phyloP scores from a whole-genome alignment of 2,888 invertebrate species.

The Andrena bicolor region DNA sequence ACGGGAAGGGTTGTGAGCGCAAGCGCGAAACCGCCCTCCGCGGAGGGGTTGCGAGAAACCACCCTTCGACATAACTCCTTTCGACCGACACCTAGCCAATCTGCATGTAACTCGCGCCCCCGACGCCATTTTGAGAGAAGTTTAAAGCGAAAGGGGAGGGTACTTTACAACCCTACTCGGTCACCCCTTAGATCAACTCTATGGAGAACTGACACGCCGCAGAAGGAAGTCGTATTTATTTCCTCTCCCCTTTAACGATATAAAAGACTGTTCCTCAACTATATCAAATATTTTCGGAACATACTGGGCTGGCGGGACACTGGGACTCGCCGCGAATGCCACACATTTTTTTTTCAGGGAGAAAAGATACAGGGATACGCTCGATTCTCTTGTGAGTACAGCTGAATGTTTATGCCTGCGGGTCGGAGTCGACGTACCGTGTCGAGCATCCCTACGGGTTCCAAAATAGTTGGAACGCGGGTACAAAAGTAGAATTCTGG shows the following conservation, averaged over 20 bases:
- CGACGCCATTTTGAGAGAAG: constrained; percentile 81
- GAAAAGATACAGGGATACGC: constrained; percentile 35
- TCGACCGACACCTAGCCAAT: constrained; percentile 82
- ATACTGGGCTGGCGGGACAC: background rate
- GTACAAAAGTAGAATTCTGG: constrained; percentile 31
- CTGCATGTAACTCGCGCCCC: constrained; percentile 80
- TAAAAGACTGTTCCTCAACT: background rate
- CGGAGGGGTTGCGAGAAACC: constrained; percentile 75
- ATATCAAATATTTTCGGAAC: background rate
- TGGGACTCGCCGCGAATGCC: constrained; percentile 3
- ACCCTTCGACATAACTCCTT: constrained; percentile 77
- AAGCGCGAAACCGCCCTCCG: constrained; percentile 83
- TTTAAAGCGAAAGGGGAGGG: constrained; percentile 77
- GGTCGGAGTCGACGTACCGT: constrained; percentile 54
- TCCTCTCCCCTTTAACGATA: background rate
- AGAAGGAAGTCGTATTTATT: background rate
- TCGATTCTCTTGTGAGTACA: constrained; percentile 60
- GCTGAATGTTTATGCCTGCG: constrained; percentile 62
- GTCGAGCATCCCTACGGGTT: constrained; percentile 50
- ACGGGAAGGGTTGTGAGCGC: constrained; percentile 79
- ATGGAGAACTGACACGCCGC: background rate
- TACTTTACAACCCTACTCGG: constrained; percentile 32
- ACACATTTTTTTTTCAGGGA: constrained; percentile 4
- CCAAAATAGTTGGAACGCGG: constrained; percentile 25
- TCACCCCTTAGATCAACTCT: background rate